Evolutionary conservation across 1,140 invertebrate genomes (phyloP).

Genomic region (Tenebrio molitor): DNA sequence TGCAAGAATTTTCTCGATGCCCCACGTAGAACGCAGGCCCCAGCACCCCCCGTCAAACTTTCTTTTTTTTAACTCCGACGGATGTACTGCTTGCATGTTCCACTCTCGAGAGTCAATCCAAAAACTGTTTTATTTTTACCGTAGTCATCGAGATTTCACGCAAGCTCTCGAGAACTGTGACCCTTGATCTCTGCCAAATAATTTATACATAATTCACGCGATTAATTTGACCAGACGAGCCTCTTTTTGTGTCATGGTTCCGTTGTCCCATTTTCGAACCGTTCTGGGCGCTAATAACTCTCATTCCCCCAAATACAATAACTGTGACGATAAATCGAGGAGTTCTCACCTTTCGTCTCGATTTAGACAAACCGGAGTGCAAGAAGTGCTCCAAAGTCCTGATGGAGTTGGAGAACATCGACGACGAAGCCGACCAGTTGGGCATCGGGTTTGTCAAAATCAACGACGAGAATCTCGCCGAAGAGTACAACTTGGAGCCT

Average conservation of each 20-base stretch:
- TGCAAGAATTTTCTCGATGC: slow-evolving; percentile 29
- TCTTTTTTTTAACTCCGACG: neutral
- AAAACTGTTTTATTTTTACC: slow-evolving; percentile 30
- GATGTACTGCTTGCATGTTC: slow-evolving; percentile 1
- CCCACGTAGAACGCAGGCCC: slow-evolving; percentile 5
- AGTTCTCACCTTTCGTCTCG: too few species aligned
- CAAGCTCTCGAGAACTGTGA: slow-evolving; percentile 30
- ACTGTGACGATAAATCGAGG: too few species aligned
- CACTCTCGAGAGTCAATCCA: slow-evolving; percentile 4
- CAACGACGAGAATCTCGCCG: slow-evolving; percentile 89
- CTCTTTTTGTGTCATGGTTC: slow-evolving; percentile 38
- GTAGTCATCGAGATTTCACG: slow-evolving; percentile 13
- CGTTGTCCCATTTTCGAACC: slow-evolving; percentile 29
- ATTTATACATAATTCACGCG: slow-evolving; percentile 32
- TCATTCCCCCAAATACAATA: too few species aligned
- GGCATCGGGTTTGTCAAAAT: slow-evolving; percentile 96
- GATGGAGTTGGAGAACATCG: slow-evolving; percentile 93
- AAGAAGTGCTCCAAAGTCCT: slow-evolving; percentile 92
- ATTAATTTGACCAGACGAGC: slow-evolving; percentile 9
- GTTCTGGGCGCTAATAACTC: too few species aligned
- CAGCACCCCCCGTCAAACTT: neutral
- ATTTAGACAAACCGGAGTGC: slow-evolving; percentile 92
- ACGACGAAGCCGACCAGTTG: slow-evolving; percentile 95
- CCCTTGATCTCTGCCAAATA: slow-evolving; percentile 34
- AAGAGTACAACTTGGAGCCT: slow-evolving; percentile 92